Evolutionary conservation across 2,113 vertebrate genomes (phyloP).

Genomic region (Centropus bengalensis): DNA sequence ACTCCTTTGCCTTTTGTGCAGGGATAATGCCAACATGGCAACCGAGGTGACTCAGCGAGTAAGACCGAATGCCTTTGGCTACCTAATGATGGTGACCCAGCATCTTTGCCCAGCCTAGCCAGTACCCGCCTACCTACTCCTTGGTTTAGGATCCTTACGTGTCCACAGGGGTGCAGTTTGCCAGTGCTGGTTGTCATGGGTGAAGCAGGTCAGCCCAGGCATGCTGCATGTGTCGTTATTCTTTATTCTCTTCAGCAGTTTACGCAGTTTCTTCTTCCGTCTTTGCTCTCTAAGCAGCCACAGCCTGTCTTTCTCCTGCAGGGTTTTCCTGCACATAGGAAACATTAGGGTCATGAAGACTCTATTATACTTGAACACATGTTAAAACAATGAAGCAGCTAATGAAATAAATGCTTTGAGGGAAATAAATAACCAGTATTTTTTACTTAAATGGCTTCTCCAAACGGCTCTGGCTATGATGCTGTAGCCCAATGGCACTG

Average conservation of each 20-base stretch:
- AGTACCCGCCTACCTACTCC: neutral
- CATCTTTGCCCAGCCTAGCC: neutral
- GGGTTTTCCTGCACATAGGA: conserved; percentile 76
- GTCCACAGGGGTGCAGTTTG: conserved; percentile 96
- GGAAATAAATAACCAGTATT: neutral
- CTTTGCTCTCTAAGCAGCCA: conserved; percentile 93
- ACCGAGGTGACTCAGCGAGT: neutral
- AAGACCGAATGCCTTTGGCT: neutral
- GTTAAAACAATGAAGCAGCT: neutral
- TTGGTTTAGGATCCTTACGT: conserved; percentile 73
- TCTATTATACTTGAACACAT: neutral
- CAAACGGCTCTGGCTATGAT: neutral
- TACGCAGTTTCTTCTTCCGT: conserved; percentile 92
- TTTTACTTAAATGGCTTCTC: neutral
- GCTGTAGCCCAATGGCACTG: neutral
- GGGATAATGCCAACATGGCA: neutral
- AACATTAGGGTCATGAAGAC: neutral
- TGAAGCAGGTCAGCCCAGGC: conserved; percentile 97
- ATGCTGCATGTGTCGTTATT: conserved; percentile 97
- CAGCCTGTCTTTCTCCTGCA: conserved; percentile 86
- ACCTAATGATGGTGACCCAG: fast-evolving
- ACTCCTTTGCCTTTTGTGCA: neutral
- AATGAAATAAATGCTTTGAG: neutral
- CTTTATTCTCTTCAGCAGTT: conserved; percentile 92
- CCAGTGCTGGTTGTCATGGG: conserved; percentile 99